Conservation (phyloP, 2,888 invertebrate species). For the Phlogophora meticulosa region DNA sequence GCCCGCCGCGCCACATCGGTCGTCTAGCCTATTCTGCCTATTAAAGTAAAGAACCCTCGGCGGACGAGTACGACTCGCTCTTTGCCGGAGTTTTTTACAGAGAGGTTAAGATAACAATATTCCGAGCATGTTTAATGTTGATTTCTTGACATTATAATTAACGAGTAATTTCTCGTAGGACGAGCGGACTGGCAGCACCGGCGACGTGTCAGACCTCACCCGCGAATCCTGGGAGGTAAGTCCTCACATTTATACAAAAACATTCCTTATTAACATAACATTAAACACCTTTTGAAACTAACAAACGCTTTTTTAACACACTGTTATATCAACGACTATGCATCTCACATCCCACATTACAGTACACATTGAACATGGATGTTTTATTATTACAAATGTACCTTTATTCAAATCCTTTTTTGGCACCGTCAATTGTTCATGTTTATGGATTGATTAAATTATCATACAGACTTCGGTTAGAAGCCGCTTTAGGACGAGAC, state of each 20-base stretch:
- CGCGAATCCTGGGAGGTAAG: slow-evolving; percentile 98
- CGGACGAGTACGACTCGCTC: too few relatives aligned
- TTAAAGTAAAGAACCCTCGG: too few relatives aligned
- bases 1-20: too few relatives aligned
- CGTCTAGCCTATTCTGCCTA: too few relatives aligned
- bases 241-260: slow-evolving; percentile 60
- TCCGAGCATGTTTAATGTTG: slow-evolving; percentile 30
- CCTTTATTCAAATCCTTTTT: slow-evolving; percentile 56
- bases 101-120: slow-evolving; percentile 80
- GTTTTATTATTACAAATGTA: slow-evolving; percentile 68
- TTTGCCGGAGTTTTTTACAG: too few relatives aligned
- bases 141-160: slow-evolving; percentile 43
- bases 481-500: slow-evolving; percentile 61
- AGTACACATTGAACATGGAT: slow-evolving; percentile 87
- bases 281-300: slow-evolving; percentile 70
- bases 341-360: slow-evolving; percentile 86
- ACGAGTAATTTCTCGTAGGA: slow-evolving; percentile 78
- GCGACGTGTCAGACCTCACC: slow-evolving; percentile 95
- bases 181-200: slow-evolving; percentile 92
- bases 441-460: slow-evolving; percentile 62
- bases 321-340: slow-evolving; percentile 75
- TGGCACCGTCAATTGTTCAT: slow-evolving; percentile 61
- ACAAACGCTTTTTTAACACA: slow-evolving; percentile 79
- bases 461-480: slow-evolving; percentile 53
- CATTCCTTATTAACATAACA: slow-evolving; percentile 48